Evolutionary conservation across 2,888 invertebrate species (phyloP).

Genomic region (Orthosia gracilis): DNA sequence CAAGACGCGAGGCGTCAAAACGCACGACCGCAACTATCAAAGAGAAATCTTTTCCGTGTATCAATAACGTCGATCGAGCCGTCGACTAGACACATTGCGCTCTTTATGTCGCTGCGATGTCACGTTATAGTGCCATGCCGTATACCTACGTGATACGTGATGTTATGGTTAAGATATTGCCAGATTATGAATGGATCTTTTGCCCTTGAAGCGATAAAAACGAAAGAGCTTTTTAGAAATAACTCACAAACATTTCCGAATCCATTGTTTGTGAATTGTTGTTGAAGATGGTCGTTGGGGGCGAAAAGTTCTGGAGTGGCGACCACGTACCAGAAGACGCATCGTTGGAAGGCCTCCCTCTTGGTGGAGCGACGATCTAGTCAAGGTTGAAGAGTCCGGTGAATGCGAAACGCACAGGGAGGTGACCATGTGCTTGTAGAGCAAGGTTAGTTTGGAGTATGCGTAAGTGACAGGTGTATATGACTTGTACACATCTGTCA

Average conservation of each 20-base stretch:
- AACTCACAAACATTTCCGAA: not conserved
- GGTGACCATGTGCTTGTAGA: too few relatives aligned
- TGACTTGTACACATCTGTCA: too few relatives aligned
- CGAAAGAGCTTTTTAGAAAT: not conserved
- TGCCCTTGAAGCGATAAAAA: conserved; percentile 27
- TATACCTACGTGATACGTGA: conserved; percentile 50
- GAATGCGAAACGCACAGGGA: too few relatives aligned
- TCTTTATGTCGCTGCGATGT: conserved; percentile 77
- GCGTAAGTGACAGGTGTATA: too few relatives aligned
- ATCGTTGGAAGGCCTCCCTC: too few relatives aligned
- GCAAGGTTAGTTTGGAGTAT: too few relatives aligned
- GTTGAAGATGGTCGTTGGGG: too few relatives aligned
- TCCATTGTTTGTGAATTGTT: not conserved
- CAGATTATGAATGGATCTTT: conserved; percentile 34
- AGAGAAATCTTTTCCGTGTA: conserved; percentile 92
- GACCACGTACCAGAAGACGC: too few relatives aligned
- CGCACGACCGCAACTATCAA: conserved; percentile 90
- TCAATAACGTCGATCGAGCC: conserved; percentile 86
- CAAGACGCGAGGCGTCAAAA: conserved; percentile 85
- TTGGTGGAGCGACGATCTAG: too few relatives aligned
- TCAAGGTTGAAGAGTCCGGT: too few relatives aligned
- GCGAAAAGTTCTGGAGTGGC: too few relatives aligned
- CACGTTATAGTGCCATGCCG: conserved; percentile 61
- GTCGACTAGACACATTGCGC: conserved; percentile 85
- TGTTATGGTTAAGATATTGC: conserved; percentile 43